Conservation (phyloP, 1,140 invertebrate species). For the Zaprionus kolodkinae region DNA sequence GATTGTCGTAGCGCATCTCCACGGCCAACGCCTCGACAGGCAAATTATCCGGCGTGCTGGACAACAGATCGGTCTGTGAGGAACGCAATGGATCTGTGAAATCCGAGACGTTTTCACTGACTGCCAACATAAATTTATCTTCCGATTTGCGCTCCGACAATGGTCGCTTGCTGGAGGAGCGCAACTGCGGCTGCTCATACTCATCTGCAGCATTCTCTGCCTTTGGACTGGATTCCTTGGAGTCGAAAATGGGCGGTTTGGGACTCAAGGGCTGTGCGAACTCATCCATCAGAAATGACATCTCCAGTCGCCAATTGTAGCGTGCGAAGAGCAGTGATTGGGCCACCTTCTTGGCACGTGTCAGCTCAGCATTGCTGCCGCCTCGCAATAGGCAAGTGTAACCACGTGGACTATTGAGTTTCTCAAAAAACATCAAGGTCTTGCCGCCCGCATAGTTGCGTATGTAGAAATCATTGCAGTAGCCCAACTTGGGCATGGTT, state of each 20-base stretch:
- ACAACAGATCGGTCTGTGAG: constrained; percentile 29
- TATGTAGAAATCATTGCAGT: constrained; percentile 94
- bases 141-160: constrained; percentile 76
- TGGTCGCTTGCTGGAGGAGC: constrained; percentile 36
- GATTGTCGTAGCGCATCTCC: constrained; percentile 87
- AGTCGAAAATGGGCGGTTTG: constrained; percentile 79
- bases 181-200: constrained; percentile 39
- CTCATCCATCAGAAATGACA: constrained; percentile 93
- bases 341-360: constrained; percentile 92
- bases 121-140: constrained; percentile 85
- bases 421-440: constrained; percentile 97
- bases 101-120: constrained; percentile 86
- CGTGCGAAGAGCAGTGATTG: constrained; percentile 92
- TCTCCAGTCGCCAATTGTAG: constrained; percentile 96
- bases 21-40: constrained; percentile 85
- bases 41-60: constrained; percentile 39
- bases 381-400: constrained; percentile 96
- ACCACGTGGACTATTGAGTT: constrained; percentile 92
- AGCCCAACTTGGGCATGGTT: constrained; percentile 92
- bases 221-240: constrained; percentile 76
- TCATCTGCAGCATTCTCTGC: constrained; percentile 42
- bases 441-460: constrained; percentile 88
- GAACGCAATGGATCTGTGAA: constrained; percentile 91
- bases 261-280: constrained; percentile 85
- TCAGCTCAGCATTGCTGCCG: constrained; percentile 90